Evolutionary conservation across 2,888 invertebrate genomes (phyloP).

Genomic region (Panopea generosa): DNA sequence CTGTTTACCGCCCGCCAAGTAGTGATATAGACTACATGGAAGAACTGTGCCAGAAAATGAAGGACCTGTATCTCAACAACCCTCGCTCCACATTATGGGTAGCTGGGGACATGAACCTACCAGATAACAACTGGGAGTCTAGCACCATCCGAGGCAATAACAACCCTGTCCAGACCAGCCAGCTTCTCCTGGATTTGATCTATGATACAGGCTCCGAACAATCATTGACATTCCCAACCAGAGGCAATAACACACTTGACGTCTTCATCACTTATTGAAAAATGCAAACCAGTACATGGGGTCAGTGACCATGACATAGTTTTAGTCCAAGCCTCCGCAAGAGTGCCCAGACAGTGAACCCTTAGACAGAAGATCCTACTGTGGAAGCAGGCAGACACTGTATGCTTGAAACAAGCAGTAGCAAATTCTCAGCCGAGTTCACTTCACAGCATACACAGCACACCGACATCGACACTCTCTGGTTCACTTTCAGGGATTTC

Average conservation of each 20-base stretch:
- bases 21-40: too few relatives aligned
- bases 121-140: conserved; percentile 18
- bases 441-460: neutral
- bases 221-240: too few relatives aligned
- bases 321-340: neutral
- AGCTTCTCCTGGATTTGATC: too few relatives aligned
- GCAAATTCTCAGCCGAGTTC: neutral
- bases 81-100: too few relatives aligned
- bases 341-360: neutral
- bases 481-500: too few relatives aligned
- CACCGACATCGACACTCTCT: too few relatives aligned
- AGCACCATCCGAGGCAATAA: conserved; percentile 5
- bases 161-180: neutral
- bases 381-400: too few relatives aligned
- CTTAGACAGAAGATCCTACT: neutral
- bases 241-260: too few relatives aligned
- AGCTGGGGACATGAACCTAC: too few relatives aligned
- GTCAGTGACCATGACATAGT: conserved; percentile 24
- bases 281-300: conserved; percentile 13
- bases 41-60: conserved; percentile 13
- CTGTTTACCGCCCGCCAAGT: too few relatives aligned
- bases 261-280: conserved; percentile 1
- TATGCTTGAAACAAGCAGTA: neutral
- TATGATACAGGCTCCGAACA: too few relatives aligned
- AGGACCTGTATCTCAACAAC: too few relatives aligned